phyloP scores from a whole-genome alignment of 2,797 vertebrate genomes.

The Adelosebastes latens region DNA sequence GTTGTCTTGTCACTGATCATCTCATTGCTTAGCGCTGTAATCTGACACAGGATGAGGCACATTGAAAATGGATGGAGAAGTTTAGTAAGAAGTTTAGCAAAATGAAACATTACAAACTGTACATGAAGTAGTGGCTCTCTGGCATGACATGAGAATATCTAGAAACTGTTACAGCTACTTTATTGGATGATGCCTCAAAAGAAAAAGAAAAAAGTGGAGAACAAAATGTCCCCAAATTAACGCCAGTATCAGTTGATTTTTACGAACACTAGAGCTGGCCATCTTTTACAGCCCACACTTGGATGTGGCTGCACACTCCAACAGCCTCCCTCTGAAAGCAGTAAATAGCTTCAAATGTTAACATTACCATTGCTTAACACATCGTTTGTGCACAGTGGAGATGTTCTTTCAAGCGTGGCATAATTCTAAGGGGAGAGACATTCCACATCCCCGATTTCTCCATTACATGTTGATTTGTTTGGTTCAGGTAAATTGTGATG shows the following conservation, averaged over 20 bases:
- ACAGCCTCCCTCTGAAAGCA: slow-evolving; percentile 41
- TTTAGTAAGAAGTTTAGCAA: not conserved
- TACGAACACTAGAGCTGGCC: slow-evolving; percentile 45
- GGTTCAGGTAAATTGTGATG: slow-evolving; percentile 25
- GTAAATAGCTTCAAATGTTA: slow-evolving; percentile 27
- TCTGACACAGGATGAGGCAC: not conserved
- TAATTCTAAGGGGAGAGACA: not conserved
- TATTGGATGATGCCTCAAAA: slow-evolving; percentile 12
- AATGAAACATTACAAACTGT: not conserved
- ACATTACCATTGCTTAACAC: slow-evolving; percentile 16
- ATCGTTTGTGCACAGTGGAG: slow-evolving; percentile 19
- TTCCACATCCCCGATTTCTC: not conserved
- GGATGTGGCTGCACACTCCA: slow-evolving; percentile 31
- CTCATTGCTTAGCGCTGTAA: not conserved
- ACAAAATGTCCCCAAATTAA: slow-evolving; percentile 61
- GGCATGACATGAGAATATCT: slow-evolving; percentile 15
- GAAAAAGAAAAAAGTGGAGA: slow-evolving; percentile 3
- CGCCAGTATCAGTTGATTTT: slow-evolving; percentile 50
- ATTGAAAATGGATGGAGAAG: not conserved
- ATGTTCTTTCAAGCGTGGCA: not conserved
- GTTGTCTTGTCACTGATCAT: not conserved
- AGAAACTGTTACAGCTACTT: slow-evolving; percentile 21
- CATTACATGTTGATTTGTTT: slow-evolving; percentile 31
- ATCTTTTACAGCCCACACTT: slow-evolving; percentile 65
- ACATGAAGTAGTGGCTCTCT: not conserved